Evolutionary conservation across 2,797 vertebrate genomes (phyloP).

Genomic region (Aselliscus stoliczkanus): DNA sequence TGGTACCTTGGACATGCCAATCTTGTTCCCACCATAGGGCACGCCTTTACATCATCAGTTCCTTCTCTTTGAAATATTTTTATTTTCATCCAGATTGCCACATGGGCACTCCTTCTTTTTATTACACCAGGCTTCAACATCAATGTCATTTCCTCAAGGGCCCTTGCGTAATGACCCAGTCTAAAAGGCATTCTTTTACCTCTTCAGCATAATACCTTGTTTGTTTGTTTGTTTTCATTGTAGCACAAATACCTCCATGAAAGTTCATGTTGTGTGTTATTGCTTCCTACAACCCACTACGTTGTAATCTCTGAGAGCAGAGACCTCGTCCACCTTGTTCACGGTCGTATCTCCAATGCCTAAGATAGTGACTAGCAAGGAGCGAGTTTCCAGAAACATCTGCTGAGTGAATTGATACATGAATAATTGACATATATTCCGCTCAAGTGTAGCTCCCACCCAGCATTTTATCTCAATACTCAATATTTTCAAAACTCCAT

Average conservation of each 20-base stretch:
- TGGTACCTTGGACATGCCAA: not conserved
- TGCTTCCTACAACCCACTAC: not conserved
- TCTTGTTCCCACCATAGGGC: not conserved
- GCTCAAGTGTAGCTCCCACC: not conserved
- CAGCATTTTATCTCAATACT: not conserved
- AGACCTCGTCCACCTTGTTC: not conserved
- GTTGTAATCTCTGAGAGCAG: not conserved
- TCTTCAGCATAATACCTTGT: not conserved
- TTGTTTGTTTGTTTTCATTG: not conserved
- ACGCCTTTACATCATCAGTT: not conserved
- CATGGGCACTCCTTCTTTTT: not conserved
- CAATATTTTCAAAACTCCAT: not conserved
- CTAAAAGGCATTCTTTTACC: not conserved
- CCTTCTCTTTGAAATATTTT: not conserved
- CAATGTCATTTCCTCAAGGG: not conserved
- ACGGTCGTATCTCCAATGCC: not conserved
- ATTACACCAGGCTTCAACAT: not conserved
- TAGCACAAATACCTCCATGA: not conserved
- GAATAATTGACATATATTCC: not conserved
- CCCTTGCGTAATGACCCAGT: not conserved
- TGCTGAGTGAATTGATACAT: not conserved
- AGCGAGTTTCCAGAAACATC: not conserved
- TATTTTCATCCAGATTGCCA: not conserved
- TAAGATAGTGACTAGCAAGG: not conserved
- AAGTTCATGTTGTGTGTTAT: not conserved